Evolutionary conservation across 2,888 invertebrate species (phyloP).

Genomic region (Neelides folsomi): DNA sequence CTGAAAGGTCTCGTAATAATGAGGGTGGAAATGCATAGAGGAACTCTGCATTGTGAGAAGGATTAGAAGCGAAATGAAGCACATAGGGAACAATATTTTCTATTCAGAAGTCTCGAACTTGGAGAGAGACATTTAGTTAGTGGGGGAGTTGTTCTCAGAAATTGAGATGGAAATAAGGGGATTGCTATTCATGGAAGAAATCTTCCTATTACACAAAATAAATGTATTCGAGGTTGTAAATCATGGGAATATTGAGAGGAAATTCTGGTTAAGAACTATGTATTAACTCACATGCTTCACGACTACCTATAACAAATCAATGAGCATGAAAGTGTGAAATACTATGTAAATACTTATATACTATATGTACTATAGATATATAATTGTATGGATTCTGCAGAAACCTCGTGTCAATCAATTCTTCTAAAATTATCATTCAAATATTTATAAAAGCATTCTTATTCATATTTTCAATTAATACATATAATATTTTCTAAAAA

Average conservation of each 20-base stretch:
- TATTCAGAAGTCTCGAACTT: no score
- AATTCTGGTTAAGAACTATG: neutral
- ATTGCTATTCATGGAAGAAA: conserved; percentile 9
- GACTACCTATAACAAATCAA: neutral
- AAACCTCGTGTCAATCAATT: neutral
- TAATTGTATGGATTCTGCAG: no score
- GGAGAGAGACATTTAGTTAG: no score
- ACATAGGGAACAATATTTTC: no score
- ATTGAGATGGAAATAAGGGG: conserved; percentile 3
- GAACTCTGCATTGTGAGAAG: no score
- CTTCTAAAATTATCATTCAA: conserved; percentile 5
- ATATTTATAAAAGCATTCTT: conserved; percentile 4
- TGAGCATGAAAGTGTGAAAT: neutral
- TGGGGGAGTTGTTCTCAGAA: neutral
- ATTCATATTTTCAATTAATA: no score
- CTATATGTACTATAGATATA: no score
- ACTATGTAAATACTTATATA: no score
- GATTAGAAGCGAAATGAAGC: no score
- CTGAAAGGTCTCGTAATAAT: no score
- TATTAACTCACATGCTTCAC: neutral
- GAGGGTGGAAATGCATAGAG: no score
- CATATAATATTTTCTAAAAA: no score
- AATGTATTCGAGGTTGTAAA: conserved; percentile 5
- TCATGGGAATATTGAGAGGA: conserved; percentile 3
- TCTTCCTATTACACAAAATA: conserved; percentile 4